Base-by-base conservation (phyloP, 2,888 invertebrate species). In the Pharmacophagus antenor region DNA sequence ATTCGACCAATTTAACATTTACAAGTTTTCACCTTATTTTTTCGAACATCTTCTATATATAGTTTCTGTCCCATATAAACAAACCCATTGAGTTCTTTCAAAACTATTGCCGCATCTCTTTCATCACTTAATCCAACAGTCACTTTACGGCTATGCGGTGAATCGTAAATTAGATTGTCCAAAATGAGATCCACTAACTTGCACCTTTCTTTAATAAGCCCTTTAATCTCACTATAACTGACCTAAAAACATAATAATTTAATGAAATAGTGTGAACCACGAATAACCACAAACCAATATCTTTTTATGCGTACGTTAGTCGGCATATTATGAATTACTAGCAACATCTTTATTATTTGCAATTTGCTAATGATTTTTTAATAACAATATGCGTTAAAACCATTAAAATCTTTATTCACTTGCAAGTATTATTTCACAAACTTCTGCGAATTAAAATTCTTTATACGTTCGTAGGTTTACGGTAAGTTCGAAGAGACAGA, bases 101-200 rank as follows among this genome's bases (percentile, higher is more conserved):
- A 63, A 0, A 78, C 58, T 5, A 73, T 56, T 4, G 69, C 68
- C 0, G 72, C 77, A 41, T 77, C 76, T 7, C 56, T 68, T 10
- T 74, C 73, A 25, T 72, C 72, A 2, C 69, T 69, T n/a, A 77
- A 62, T 0, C 78, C 77, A 0, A 77, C 69, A 0, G 77, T 77
- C 8, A 77, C 72, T 60, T 60, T 60, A 17, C 67, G 70, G 56
- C 68, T 73, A 3, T 56, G 58, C 0, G 41, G 41, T 0, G 70
- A 68, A 2, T 76, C 74, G 12, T 46, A 31, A n/a, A 64, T 22
- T 5, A 77, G 63, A 23, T 76, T 74, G 49, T 76, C 78, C 37
- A 78, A 54, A 46, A 78, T 76, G 4, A 71, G 52, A 17, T 75
- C 69, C 2, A 61, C 56, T 5, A 76, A 51, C 0, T 71, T 72